Evolutionary conservation across 2,797 vertebrate genomes (phyloP).

Genomic region (Rhadinocentrus ornatus): DNA sequence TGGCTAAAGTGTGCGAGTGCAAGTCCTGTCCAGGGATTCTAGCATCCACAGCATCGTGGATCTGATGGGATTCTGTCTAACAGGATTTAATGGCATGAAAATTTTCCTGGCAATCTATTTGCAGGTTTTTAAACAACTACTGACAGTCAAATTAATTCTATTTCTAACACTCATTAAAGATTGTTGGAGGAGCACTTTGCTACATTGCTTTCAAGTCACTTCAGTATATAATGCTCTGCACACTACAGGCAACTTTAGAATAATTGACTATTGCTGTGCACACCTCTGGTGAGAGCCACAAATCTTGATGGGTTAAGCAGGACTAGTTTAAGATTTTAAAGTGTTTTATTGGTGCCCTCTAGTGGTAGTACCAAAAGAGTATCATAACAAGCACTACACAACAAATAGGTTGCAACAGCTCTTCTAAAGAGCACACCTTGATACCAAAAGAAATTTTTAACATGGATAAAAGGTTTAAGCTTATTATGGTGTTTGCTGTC

Average conservation of each 20-base stretch:
- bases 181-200: slow-evolving; percentile 3
- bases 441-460: not conserved
- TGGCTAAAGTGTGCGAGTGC: slow-evolving; percentile 42
- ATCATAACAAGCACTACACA: no score
- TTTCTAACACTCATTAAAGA: slow-evolving; percentile 55
- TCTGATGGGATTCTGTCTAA: slow-evolving; percentile 37
- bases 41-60: not conserved
- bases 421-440: not conserved
- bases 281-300: not conserved
- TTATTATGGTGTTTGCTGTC: no score
- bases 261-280: no score
- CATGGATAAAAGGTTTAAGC: not conserved
- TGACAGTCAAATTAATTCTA: slow-evolving; percentile 20
- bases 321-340: not conserved
- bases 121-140: slow-evolving; percentile 14
- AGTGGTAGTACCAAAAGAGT: not conserved
- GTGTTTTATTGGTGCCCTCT: not conserved
- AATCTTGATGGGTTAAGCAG: not conserved
- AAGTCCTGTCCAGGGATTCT: slow-evolving; percentile 9
- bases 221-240: not conserved
- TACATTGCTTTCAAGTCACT: slow-evolving; percentile 30
- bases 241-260: no score
- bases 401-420: not conserved
- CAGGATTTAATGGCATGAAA: slow-evolving; percentile 59
- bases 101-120: slow-evolving; percentile 59